Evolutionary conservation across 2,113 vertebrate genomes (phyloP), one percentile per base, ranked within the genome.

Genomic region (Loxodonta africana): DNA sequence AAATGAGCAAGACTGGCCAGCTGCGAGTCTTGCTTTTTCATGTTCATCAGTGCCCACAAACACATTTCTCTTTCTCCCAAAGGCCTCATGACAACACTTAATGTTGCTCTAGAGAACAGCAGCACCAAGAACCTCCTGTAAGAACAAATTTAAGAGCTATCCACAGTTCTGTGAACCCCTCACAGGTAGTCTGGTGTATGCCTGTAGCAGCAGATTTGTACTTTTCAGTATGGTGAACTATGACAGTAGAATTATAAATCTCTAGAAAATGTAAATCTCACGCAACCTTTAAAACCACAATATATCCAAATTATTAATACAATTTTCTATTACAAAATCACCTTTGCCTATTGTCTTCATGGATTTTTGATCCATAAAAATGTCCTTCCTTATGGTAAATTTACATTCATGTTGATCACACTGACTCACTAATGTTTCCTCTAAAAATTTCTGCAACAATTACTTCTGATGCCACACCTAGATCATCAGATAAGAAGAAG

Each of bases 201-300:
- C 53, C 26, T 57, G 87, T 78, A 78, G 78, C 95, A 96, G 44
- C 87, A 93, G 74, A 91, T 73, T 93, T 78, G 41, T 21, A 77
- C 20, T 92, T 95, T 87, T 91, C 90, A 97, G 63, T 96, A 76
- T 89, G 90, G 85, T 94, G 21, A 98, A 95, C 94, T 95, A 78
- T 95, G 95, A 94, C 83, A 97, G 92, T 95, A 96, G 92, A 53
- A 90, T 96, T 89, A 93, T 96, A 97, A 98, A 96, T 26, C 89
- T 96, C 94, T 97, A 97, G 92, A 97, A 88, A 84, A 73, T 67
- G 71, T 93, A 88, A 89, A 95, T 67, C 83, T 46, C 48, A 76
- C 2, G 62, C 51, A 96, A 95, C 85, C 69, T 97, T 98, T 96
- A 60, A 92, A 97, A 91, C 23, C 37, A 74, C 91, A 97, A 90